phyloP scores from a whole-genome alignment of 2,888 invertebrate species.

The Netelia inedita region DNA sequence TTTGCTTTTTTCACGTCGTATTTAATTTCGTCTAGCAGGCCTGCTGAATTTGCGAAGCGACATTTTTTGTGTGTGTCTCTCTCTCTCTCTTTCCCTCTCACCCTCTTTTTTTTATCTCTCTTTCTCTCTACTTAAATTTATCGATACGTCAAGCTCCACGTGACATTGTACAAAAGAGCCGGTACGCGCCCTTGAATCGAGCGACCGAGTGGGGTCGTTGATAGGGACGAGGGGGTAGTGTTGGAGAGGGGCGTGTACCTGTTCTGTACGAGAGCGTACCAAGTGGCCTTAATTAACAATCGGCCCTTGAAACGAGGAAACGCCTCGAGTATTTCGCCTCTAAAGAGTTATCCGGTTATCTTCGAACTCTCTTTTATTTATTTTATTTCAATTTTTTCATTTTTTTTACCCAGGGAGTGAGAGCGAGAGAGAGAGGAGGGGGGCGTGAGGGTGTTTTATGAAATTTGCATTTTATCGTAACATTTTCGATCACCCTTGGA shows the following conservation, averaged over 20 bases:
- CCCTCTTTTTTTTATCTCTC: too few species aligned
- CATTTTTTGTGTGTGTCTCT: too few species aligned
- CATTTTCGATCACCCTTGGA: background rate
- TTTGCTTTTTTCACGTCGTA: too few species aligned
- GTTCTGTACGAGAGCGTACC: constrained; percentile 1
- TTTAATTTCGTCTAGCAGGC: too few species aligned
- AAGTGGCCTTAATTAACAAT: constrained; percentile 65
- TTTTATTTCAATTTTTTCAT: background rate
- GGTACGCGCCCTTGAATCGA: constrained; percentile 56
- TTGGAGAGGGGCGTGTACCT: background rate
- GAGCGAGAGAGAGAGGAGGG: too few species aligned
- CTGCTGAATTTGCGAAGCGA: too few species aligned
- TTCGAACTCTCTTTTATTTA: constrained; percentile 18
- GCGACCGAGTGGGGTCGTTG: constrained; percentile 5
- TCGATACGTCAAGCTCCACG: constrained; percentile 8
- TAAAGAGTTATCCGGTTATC: background rate
- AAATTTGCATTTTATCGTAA: background rate
- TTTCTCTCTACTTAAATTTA: background rate
- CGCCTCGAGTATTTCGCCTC: constrained; percentile 34
- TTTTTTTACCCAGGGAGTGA: too few species aligned
- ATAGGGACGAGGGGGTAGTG: background rate
- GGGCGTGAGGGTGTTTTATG: too few species aligned
- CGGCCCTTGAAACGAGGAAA: constrained; percentile 59
- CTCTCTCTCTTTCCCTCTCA: too few species aligned
- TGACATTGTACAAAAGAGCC: constrained; percentile 56